These are phyloP conservation scores for Leistus spinibarbis DNA, from an alignment of 2,888 invertebrate genomes.

Conservation along the genomic window DNA sequence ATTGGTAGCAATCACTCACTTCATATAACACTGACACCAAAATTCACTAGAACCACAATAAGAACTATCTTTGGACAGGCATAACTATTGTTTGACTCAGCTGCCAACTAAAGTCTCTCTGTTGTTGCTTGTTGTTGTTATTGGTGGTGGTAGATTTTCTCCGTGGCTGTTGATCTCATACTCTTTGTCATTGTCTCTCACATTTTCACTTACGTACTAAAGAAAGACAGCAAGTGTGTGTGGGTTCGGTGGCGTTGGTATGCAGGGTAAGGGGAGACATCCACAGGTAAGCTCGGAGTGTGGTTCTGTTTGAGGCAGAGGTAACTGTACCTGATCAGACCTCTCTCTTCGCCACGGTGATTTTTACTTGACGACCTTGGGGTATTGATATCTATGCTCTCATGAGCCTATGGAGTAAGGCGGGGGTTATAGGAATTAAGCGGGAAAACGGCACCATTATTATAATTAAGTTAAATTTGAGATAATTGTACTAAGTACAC, in stretches of 20 bases:
- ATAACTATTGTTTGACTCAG: constrained; percentile 11
- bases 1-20: neutral
- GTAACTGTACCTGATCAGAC: constrained; percentile 2
- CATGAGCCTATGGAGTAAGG: neutral
- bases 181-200: neutral
- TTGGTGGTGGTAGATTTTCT: neutral
- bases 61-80: neutral
- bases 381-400: neutral
- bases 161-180: neutral
- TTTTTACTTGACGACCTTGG: neutral
- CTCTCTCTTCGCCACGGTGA: neutral
- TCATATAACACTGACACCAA: neutral
- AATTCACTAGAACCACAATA: neutral
- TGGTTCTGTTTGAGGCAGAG: neutral
- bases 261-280: neutral
- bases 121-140: neutral
- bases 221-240: neutral
- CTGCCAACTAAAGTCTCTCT: neutral
- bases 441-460: neutral
- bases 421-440: neutral
- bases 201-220: neutral
- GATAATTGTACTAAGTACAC: too few species aligned
- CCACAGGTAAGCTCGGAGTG: neutral
- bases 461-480: neutral
- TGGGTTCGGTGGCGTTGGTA: neutral